Base-by-base conservation (phyloP, 2,113 vertebrate genomes). In the Oncorhynchus clarkii region DNA sequence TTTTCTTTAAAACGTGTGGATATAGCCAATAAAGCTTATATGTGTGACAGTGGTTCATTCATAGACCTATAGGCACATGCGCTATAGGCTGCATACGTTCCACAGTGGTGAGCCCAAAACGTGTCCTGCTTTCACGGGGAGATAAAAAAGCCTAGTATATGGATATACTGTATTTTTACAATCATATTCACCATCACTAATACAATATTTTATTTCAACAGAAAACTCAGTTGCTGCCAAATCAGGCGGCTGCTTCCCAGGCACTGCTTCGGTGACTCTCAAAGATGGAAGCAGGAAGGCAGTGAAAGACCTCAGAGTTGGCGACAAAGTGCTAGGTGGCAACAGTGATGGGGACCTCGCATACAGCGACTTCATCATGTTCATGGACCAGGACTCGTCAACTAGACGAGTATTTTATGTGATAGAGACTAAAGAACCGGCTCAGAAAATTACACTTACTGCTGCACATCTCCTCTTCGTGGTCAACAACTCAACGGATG, bases 141-240 rank as follows among this genome's bases (percentile, higher is more conserved):
- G n/a, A n/a, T 62, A 5, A 22, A 62, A 22, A 24, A 68, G 16
- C 14, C 1, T 67, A 66, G 12, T 26, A 29, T 39, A 9, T 39
- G 39, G 8, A 16, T 18, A 29, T 26, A 18, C 2, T 45, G 39
- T 45, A 45, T 68, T 45, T 68, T 39, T 18, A n/a, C 67, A 54
- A 54, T 54, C 29, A 68, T 45, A 45, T 45, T 45, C 9, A 45
- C 39, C 9, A 45, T 68, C 4, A 39, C 3, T 20, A 20, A 13
- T 34, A 9, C 20, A 45, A 45, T 20, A 7, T 68, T 66, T 20
- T 68, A 39, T 68, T 29, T 68, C 67, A 16, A 68, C 67, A 99
- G 98, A 99, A 87, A 99, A 99, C 88, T 99, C 98, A 0, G 96
- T 99, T 87, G 98, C 98, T 0, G 98, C 96, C 67, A 99, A 99